These are phyloP conservation scores for Ridgeia piscesae DNA, from an alignment of 1,140 invertebrate genomes.

Conservation along the genomic window DNA sequence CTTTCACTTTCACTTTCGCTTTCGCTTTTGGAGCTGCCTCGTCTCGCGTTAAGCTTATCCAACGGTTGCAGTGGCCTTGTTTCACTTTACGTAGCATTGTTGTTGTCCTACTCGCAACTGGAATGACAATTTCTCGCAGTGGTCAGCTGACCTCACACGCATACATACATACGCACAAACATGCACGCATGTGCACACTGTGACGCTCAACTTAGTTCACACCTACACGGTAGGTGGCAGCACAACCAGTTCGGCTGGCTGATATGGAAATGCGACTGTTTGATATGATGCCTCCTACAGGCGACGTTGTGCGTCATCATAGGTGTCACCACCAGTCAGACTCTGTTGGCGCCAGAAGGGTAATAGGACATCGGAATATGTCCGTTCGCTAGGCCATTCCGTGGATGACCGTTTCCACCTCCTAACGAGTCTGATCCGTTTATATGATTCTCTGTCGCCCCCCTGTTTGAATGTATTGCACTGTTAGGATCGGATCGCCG, in stretches of 20 bases:
- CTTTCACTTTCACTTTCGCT: neutral
- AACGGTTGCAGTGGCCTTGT: neutral
- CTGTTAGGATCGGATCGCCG: neutral
- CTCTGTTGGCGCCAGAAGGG: neutral
- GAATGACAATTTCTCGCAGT: neutral
- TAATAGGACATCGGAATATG: slow-evolving; percentile 1
- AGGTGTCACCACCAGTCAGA: neutral
- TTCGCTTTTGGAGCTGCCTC: neutral
- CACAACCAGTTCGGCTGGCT: neutral
- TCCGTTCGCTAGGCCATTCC: neutral
- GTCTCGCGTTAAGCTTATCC: neutral
- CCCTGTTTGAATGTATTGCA: neutral
- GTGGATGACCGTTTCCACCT: neutral
- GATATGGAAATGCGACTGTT: neutral
- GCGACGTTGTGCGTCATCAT: neutral
- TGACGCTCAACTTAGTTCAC: neutral
- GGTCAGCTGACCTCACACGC: neutral
- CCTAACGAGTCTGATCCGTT: neutral
- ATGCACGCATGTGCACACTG: neutral
- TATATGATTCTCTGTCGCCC: neutral
- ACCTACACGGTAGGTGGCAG: neutral
- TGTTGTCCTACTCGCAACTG: neutral
- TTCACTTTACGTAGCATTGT: neutral
- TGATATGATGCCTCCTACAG: neutral
- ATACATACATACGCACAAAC: neutral